phyloP scores from a whole-genome alignment of 2,888 invertebrate species.

The Eupithecia inturbata region DNA sequence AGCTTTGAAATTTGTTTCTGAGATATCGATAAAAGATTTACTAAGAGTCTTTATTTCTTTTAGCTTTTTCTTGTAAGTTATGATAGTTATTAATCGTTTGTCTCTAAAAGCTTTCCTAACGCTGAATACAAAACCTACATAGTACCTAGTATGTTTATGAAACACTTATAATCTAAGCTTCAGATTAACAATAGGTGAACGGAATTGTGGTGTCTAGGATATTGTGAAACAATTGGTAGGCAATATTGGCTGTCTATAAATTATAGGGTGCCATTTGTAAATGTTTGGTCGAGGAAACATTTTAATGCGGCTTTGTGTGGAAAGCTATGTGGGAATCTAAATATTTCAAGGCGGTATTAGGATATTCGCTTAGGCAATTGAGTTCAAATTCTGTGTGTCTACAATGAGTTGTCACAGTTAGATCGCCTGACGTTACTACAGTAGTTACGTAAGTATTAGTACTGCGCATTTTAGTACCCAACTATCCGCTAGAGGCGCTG shows the following conservation, averaged over 20 bases:
- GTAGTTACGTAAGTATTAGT: too few species aligned
- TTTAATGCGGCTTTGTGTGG: not conserved
- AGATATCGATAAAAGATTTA: constrained; percentile 24
- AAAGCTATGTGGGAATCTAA: not conserved
- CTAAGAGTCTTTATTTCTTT: not conserved
- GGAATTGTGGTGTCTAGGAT: constrained; percentile 28
- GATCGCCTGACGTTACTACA: too few species aligned
- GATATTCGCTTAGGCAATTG: too few species aligned
- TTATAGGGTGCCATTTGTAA: constrained; percentile 9
- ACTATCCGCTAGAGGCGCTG: too few species aligned
- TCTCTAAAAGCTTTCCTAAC: constrained; percentile 39
- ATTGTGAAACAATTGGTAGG: constrained; percentile 24
- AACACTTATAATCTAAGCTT: constrained; percentile 33
- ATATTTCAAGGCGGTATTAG: not conserved
- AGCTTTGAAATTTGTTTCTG: not conserved
- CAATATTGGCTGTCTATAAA: constrained; percentile 23
- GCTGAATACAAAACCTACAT: constrained; percentile 33
- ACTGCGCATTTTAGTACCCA: too few species aligned
- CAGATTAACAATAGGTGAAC: constrained; percentile 31
- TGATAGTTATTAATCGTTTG: constrained; percentile 43
- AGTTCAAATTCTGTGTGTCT: too few species aligned
- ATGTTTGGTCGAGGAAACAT: constrained; percentile 7
- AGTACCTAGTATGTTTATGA: constrained; percentile 37
- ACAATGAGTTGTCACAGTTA: too few species aligned
- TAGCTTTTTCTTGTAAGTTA: constrained; percentile 38